These are phyloP conservation scores for Fragum fragum DNA, from an alignment of 2,888 invertebrate species.

Conservation along the genomic window DNA sequence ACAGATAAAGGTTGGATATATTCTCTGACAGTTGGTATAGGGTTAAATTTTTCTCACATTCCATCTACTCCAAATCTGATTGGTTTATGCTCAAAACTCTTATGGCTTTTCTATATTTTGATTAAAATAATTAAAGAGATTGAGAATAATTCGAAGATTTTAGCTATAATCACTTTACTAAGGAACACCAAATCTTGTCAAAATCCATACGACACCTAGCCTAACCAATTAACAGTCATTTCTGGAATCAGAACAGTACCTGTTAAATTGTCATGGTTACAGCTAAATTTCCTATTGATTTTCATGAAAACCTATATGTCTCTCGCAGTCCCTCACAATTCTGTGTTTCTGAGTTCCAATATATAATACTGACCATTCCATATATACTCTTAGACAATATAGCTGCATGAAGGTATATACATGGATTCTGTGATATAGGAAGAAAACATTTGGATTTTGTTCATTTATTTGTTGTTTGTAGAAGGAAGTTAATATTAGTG, in stretches of 20 bases:
- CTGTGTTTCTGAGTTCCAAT: background rate
- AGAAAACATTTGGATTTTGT: too few species aligned
- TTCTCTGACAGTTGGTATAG: too few species aligned
- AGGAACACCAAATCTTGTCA: background rate
- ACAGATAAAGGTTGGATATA: too few species aligned
- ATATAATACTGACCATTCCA: background rate
- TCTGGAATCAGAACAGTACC: conserved; percentile 5
- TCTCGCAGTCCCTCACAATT: background rate
- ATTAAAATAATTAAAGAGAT: too few species aligned
- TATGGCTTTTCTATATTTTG: too few species aligned
- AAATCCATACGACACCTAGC: background rate
- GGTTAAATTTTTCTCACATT: too few species aligned
- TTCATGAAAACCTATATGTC: conserved; percentile 14
- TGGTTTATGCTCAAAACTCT: too few species aligned
- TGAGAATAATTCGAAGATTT: too few species aligned
- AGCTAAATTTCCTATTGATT: conserved; percentile 14
- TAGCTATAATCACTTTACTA: too few species aligned
- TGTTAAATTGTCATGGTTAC: conserved; percentile 28
- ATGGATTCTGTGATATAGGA: background rate
- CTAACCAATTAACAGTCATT: conserved; percentile 2
- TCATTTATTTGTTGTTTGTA: too few species aligned
- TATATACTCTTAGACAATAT: background rate
- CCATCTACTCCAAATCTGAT: too few species aligned
- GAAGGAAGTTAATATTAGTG: too few species aligned
- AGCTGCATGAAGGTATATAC: background rate